These are phyloP conservation scores for Pterocles burchelli DNA, from an alignment of 2,113 vertebrate genomes.

Conservation along the genomic window DNA sequence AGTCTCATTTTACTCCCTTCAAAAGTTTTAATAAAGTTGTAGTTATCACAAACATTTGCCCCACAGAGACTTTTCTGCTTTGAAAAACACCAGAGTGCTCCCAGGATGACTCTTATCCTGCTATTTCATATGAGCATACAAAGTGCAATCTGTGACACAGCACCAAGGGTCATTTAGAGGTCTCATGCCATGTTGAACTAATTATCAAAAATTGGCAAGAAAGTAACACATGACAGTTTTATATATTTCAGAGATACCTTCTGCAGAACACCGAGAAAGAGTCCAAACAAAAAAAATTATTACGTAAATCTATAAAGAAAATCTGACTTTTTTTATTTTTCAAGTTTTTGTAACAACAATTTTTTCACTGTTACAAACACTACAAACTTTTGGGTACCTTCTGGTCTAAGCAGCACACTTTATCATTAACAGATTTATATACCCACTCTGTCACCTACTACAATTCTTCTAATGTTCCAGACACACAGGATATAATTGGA, in stretches of 20 bases:
- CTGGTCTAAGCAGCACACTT: not conserved
- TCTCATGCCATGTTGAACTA: conserved; percentile 43
- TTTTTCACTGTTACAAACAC: not conserved
- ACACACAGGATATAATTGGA: not conserved
- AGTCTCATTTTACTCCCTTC: not conserved
- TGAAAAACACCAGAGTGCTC: conserved; percentile 22
- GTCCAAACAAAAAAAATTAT: not conserved
- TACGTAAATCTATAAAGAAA: not conserved
- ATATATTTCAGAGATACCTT: conserved; percentile 21
- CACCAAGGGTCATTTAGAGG: conserved; percentile 24
- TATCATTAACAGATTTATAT: not conserved
- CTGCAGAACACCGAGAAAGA: not conserved
- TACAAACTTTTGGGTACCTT: not conserved
- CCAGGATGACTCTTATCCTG: conserved; percentile 39
- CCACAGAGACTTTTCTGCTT: conserved; percentile 18
- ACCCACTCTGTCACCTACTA: not conserved
- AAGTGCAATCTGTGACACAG: conserved; percentile 54
- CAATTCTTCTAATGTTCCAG: not conserved
- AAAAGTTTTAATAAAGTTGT: conserved; percentile 45
- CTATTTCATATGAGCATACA: conserved; percentile 37
- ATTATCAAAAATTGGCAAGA: conserved; percentile 21
- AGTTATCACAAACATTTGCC: conserved; percentile 49
- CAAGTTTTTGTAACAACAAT: accelerated
- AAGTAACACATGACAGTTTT: conserved; percentile 1
- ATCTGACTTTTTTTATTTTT: not conserved